phyloP scores from a whole-genome alignment of 2,113 vertebrate species.

The Myrmecobius fasciatus region DNA sequence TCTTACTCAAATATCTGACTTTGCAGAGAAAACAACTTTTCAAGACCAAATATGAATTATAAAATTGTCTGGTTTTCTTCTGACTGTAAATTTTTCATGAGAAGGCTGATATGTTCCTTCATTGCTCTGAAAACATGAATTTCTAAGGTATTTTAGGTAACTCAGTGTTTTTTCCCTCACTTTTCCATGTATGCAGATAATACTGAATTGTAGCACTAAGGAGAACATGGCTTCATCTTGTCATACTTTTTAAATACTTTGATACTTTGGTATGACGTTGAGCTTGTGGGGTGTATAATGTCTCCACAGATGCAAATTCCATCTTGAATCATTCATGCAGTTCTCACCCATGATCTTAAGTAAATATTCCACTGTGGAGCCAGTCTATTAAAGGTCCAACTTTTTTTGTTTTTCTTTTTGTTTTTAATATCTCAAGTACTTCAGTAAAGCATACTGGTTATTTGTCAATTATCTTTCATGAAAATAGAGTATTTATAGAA shows the following conservation, averaged over 20 bases:
- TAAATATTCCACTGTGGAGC: neutral
- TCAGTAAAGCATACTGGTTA: neutral
- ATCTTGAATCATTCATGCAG: neutral
- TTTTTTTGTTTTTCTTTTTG: neutral
- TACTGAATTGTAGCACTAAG: neutral
- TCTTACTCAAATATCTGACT: constrained; percentile 55
- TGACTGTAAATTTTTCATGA: constrained; percentile 61
- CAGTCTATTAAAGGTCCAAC: neutral
- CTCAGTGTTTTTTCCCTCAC: constrained; percentile 1
- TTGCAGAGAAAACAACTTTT: constrained; percentile 48
- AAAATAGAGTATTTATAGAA: neutral
- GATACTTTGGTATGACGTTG: neutral
- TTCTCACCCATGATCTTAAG: neutral
- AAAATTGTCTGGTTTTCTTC: constrained; percentile 49
- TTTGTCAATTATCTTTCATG: neutral
- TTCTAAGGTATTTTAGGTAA: neutral
- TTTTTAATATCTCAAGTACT: neutral
- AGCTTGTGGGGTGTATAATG: neutral
- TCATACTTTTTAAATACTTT: neutral
- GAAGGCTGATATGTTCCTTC: neutral
- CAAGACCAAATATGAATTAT: constrained; percentile 33
- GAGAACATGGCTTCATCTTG: neutral
- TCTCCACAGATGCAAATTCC: neutral
- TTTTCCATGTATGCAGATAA: constrained; percentile 1
- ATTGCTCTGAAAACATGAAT: constrained; percentile 28